Percentiles rank a stretch among this genome's conserved stretches.
phyloP scores from a whole-genome alignment of 2,113 vertebrate species.

The Lepus europaeus region DNA sequence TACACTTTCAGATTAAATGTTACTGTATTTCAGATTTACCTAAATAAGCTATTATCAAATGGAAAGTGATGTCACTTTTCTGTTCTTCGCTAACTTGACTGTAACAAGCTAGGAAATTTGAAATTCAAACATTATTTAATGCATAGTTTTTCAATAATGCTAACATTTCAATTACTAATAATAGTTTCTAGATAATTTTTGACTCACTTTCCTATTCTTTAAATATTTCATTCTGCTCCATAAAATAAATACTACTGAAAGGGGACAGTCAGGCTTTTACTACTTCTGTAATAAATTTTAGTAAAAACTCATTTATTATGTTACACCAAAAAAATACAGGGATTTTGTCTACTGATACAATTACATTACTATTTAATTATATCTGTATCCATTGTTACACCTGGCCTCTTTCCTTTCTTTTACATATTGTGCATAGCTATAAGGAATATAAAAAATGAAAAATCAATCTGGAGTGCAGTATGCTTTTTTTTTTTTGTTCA shows the following conservation, averaged over 20 bases:
- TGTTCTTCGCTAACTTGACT: background rate
- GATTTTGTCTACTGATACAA: background rate
- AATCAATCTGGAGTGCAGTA: background rate
- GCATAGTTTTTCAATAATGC: background rate
- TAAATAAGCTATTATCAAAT: background rate
- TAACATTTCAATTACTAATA: conserved; percentile 37
- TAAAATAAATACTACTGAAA: background rate
- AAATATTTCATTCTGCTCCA: background rate
- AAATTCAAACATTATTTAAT: background rate
- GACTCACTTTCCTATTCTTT: background rate
- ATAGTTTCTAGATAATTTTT: background rate
- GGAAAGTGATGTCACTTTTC: background rate
- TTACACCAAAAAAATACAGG: background rate
- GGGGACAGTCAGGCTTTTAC: background rate
- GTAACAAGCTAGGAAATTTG: background rate
- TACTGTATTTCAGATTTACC: background rate
- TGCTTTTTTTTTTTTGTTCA: background rate
- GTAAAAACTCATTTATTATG: background rate
- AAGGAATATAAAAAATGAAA: conserved; percentile 13
- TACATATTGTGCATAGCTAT: background rate
- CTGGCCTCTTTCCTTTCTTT: background rate
- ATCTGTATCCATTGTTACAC: background rate
- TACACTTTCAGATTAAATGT: background rate
- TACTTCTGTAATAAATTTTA: background rate
- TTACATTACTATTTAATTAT: background rate